Evolutionary conservation across 2,888 invertebrate genomes (phyloP).

Genomic region (Andrena bucephala): DNA sequence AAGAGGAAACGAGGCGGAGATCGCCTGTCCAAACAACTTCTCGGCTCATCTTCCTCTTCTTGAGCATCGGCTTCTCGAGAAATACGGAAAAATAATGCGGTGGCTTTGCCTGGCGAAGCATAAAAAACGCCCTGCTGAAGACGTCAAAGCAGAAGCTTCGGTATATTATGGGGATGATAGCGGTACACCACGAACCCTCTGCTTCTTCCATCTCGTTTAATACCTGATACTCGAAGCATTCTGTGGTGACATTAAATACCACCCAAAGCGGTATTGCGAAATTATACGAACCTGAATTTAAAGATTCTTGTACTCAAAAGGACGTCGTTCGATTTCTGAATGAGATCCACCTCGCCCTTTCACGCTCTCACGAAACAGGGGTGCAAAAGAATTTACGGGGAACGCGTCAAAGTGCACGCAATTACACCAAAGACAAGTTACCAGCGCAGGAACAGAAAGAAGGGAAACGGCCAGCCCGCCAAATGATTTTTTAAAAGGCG

Average conservation of each 20-base stretch:
- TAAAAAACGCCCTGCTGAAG: slow-evolving; percentile 46
- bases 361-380: neutral
- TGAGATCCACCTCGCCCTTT: neutral
- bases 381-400: neutral
- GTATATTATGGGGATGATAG: slow-evolving; percentile 38
- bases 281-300: neutral
- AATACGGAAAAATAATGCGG: slow-evolving; percentile 62
- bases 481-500: slow-evolving; percentile 32
- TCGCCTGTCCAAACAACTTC: slow-evolving; percentile 57
- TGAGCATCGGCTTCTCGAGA: slow-evolving; percentile 19
- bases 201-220: neutral
- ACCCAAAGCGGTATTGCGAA: neutral
- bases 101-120: slow-evolving; percentile 60
- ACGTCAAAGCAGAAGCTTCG: slow-evolving; percentile 39
- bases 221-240: neutral
- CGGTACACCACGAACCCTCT: neutral
- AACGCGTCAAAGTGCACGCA: neutral
- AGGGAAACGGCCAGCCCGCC: too few relatives aligned
- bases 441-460: neutral
- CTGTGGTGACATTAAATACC: slow-evolving; percentile 25
- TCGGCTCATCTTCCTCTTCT: slow-evolving; percentile 58
- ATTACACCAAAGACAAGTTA: neutral
- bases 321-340: neutral
- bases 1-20: neutral
- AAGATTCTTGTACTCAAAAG: neutral